These are phyloP conservation scores for Caenorhabditis sp. DNA, from an alignment of 2,888 invertebrate species.

Conservation along the genomic window DNA sequence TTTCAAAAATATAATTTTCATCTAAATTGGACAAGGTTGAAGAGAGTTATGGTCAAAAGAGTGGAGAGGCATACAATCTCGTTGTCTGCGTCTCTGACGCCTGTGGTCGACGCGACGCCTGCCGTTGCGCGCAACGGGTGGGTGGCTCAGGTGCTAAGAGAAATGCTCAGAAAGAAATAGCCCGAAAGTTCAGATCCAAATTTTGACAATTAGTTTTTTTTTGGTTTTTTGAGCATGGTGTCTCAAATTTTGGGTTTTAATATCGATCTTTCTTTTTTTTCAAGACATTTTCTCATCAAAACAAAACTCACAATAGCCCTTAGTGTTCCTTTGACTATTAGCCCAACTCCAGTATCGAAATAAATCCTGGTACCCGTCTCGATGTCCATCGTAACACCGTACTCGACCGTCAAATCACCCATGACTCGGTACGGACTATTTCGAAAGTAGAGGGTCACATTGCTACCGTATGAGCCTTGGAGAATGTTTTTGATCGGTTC, in stretches of 20 bases:
- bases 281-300: too few relatives aligned
- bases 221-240: constrained; percentile 2
- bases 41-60: too few relatives aligned
- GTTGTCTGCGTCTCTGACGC: too few relatives aligned
- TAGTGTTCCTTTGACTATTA: constrained; percentile 93
- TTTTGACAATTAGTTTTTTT: not conserved
- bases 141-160: too few relatives aligned
- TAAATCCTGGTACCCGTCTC: constrained; percentile 93
- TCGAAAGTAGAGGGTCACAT: constrained; percentile 80
- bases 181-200: not conserved
- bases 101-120: too few relatives aligned
- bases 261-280: too few relatives aligned
- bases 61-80: too few relatives aligned
- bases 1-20: too few relatives aligned
- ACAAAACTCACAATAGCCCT: constrained; percentile 89
- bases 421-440: constrained; percentile 79
- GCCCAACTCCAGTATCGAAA: constrained; percentile 94
- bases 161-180: too few relatives aligned
- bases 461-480: constrained; percentile 81
- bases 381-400: constrained; percentile 90
- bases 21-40: too few relatives aligned
- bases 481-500: constrained; percentile 77
- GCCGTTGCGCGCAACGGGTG: too few relatives aligned
- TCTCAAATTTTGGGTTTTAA: too few relatives aligned
- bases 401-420: constrained; percentile 76